Evolutionary conservation across 1,140 invertebrate species (phyloP).

Genomic region (Micrasema minimum): DNA sequence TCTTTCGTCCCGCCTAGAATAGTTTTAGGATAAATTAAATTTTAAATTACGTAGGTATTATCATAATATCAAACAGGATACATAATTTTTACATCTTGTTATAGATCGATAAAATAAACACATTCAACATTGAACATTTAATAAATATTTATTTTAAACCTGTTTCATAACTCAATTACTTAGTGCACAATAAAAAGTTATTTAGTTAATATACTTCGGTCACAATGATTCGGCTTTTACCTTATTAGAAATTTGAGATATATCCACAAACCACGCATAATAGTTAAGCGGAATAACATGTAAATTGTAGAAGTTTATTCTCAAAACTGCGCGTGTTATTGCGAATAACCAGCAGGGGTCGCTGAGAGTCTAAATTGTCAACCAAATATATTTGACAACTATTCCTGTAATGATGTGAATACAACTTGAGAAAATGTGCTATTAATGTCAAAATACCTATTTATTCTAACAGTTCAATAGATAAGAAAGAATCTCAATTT

Average conservation of each 20-base stretch:
- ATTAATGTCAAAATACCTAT: not conserved
- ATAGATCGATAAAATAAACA: too few relatives aligned
- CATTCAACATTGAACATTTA: too few relatives aligned
- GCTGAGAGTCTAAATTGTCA: not conserved
- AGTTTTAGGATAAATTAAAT: too few relatives aligned
- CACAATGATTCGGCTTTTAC: too few relatives aligned
- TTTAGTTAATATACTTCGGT: not conserved
- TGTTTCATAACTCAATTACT: not conserved
- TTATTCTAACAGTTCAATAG: too few relatives aligned
- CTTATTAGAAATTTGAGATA: too few relatives aligned
- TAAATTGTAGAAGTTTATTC: not conserved
- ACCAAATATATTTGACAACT: constrained; percentile 3
- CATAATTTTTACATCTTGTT: too few relatives aligned
- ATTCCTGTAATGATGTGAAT: constrained; percentile 3
- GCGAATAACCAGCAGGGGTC: constrained; percentile 9
- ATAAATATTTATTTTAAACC: not conserved
- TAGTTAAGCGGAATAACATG: not conserved
- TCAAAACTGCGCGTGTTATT: constrained; percentile 1
- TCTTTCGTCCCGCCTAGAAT: too few relatives aligned
- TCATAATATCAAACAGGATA: too few relatives aligned
- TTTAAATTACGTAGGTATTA: too few relatives aligned
- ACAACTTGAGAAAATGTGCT: not conserved
- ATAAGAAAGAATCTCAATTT: too few relatives aligned
- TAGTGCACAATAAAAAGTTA: not conserved
- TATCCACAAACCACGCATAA: too few relatives aligned